Conservation (phyloP, 2,888 invertebrate species). For the Perizoma affinitatum region DNA sequence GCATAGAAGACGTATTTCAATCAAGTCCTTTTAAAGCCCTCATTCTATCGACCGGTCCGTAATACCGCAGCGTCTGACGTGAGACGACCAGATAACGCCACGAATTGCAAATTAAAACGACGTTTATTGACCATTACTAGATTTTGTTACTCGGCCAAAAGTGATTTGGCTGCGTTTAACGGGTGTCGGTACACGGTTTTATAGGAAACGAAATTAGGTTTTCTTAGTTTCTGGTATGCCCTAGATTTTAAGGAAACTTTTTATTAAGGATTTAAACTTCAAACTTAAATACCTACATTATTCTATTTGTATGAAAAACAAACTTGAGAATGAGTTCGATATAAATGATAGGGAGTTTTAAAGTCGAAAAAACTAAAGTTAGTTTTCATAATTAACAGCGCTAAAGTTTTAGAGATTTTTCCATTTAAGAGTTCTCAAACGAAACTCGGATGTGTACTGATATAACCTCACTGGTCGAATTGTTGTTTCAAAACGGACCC, state of each 20-base stretch:
- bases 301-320: no score
- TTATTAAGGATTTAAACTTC: no score
- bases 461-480: background rate
- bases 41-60: conserved; percentile 39
- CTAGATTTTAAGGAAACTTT: conserved; percentile 17
- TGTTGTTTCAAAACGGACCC: conserved; percentile 11
- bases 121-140: conserved; percentile 65
- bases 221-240: conserved; percentile 27
- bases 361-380: no score
- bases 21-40: conserved; percentile 31
- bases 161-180: conserved; percentile 50
- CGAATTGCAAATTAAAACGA: conserved; percentile 68
- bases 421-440: no score
- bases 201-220: conserved; percentile 30
- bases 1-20: conserved; percentile 24
- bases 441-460: background rate
- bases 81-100: conserved; percentile 54
- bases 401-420: no score
- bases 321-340: no score
- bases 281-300: no score
- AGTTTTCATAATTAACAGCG: no score
- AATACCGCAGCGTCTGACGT: conserved; percentile 49
- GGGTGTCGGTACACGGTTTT: conserved; percentile 32
- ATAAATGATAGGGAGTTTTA: no score
- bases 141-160: conserved; percentile 57